These are phyloP conservation scores for Oplegnathus fasciatus DNA, from an alignment of 2,113 vertebrate genomes.

Conservation along the genomic window DNA sequence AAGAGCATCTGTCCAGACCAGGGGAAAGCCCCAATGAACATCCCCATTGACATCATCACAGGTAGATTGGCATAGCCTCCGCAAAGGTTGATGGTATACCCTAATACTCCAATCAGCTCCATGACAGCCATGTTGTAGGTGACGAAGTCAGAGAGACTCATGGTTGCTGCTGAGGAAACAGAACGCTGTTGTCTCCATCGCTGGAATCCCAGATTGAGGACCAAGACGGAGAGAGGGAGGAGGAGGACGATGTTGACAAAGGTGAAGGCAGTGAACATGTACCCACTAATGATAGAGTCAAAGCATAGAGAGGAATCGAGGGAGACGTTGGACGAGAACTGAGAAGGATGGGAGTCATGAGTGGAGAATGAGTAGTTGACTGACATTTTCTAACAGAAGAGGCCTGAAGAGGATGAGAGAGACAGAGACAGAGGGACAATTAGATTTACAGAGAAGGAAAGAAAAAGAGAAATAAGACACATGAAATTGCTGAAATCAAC, in stretches of 20 bases:
- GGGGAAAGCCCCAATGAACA: fast-evolving
- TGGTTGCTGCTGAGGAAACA: not conserved
- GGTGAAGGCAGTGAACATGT: fast-evolving
- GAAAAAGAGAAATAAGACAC: not conserved
- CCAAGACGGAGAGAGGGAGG: not conserved
- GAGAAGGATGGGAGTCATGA: not conserved
- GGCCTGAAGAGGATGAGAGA: not conserved
- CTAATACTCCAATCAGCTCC: not conserved
- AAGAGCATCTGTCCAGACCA: not conserved
- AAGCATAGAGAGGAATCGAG: not conserved
- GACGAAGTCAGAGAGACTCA: slow-evolving; percentile 1
- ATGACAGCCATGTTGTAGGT: slow-evolving; percentile 16
- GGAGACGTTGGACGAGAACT: too few species aligned
- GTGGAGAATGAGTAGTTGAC: not conserved
- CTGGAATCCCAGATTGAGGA: slow-evolving; percentile 17
- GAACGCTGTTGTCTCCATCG: not conserved
- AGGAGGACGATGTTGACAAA: not conserved
- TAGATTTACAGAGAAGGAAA: not conserved
- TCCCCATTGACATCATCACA: fast-evolving
- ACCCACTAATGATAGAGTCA: fast-evolving
- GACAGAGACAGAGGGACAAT: not conserved
- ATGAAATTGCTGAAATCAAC: not conserved
- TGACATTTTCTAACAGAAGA: not conserved
- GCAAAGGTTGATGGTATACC: fast-evolving
- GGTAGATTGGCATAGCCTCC: fast-evolving